These are phyloP conservation scores for Pollimyrus isidori DNA, from an alignment of 2,113 vertebrate genomes.

Conservation along the genomic window DNA sequence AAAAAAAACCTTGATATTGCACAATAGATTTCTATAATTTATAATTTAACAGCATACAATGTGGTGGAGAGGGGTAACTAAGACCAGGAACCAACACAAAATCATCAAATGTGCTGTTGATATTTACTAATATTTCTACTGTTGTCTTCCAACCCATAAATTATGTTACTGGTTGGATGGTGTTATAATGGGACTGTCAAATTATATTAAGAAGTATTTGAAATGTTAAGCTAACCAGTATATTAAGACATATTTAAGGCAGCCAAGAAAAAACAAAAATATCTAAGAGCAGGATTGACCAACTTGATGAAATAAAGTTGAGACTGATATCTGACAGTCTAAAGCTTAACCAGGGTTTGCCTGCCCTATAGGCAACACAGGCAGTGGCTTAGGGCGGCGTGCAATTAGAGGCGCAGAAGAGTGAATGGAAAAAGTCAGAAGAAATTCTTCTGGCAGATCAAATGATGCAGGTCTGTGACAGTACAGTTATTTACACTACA, in stretches of 20 bases:
- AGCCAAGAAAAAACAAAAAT: neutral
- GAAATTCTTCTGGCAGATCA: neutral
- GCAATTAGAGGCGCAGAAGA: too few relatives aligned
- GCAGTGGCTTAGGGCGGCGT: too few relatives aligned
- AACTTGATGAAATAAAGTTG: neutral
- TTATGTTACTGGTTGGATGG: neutral
- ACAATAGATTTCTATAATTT: neutral
- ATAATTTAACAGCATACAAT: neutral
- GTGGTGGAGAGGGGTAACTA: neutral
- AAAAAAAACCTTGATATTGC: neutral
- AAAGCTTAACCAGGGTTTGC: neutral
- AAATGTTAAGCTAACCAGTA: neutral
- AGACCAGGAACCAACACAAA: neutral
- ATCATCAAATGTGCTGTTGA: neutral
- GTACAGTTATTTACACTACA: too few relatives aligned
- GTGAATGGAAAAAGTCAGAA: too few relatives aligned
- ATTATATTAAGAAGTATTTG: neutral
- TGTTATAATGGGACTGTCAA: neutral
- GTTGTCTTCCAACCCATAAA: neutral
- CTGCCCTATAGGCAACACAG: neutral
- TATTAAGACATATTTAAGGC: neutral
- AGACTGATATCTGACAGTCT: neutral
- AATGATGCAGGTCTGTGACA: neutral
- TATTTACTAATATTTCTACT: neutral
- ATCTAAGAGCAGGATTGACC: neutral